Percentiles rank a stretch among this genome's conserved stretches.
Evolutionary conservation across 2,888 invertebrate genomes (phyloP).

Genomic region (Eumacrocentrus americanus): DNA sequence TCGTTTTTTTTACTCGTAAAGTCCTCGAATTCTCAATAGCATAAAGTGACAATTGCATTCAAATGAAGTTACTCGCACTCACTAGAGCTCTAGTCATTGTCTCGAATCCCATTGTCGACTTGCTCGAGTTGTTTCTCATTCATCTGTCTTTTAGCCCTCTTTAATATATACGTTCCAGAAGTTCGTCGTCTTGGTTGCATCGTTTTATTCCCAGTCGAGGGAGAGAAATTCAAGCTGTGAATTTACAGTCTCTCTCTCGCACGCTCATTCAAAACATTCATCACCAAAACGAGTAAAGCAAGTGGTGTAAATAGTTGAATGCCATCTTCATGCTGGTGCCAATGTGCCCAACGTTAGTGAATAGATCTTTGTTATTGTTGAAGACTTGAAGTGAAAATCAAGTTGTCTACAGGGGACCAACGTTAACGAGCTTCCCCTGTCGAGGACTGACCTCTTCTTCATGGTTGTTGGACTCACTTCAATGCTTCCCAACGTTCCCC

Average conservation of each 20-base stretch:
- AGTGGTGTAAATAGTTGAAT: conserved; percentile 9
- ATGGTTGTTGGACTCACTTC: not conserved
- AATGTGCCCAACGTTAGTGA: not conserved
- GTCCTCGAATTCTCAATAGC: not conserved
- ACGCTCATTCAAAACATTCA: too few species aligned
- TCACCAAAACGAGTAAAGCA: not conserved
- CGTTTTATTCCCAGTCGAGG: conserved; percentile 1
- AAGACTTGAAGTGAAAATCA: conserved; percentile 3
- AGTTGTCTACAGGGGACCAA: not conserved
- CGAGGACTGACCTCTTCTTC: not conserved
- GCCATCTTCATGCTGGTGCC: not conserved
- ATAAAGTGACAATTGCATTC: not conserved
- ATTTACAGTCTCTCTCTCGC: conserved; percentile 1
- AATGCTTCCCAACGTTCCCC: not conserved
- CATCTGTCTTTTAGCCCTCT: not conserved
- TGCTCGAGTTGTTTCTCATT: not conserved
- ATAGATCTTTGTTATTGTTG: conserved; percentile 4
- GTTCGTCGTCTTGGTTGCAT: not conserved
- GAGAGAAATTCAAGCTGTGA: not conserved
- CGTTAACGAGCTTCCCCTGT: conserved; percentile 11
- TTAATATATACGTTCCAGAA: not conserved
- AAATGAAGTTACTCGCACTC: conserved; percentile 13
- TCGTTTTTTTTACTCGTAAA: too few species aligned
- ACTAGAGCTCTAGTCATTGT: not conserved
- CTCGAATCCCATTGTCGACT: conserved; percentile 10